Conservation (phyloP, 1,140 invertebrate species). For the Eurytemora carolleeae region DNA sequence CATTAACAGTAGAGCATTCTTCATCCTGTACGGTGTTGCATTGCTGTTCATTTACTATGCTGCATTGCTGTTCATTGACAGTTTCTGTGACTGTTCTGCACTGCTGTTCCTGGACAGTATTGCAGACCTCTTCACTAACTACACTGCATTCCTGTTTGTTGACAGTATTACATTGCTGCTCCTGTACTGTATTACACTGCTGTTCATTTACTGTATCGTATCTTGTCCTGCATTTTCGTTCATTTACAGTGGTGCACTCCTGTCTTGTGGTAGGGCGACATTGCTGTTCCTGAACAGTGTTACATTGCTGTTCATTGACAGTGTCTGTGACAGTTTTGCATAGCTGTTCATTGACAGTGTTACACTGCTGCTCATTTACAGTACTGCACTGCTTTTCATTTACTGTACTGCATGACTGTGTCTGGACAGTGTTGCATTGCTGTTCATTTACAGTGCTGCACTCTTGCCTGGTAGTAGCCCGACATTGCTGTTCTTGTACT, state of each 20-base stretch:
- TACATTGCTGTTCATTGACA: constrained; percentile 13
- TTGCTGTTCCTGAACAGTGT: too few relatives aligned
- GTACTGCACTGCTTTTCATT: constrained; percentile 3
- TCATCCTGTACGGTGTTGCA: not conserved
- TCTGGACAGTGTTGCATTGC: constrained; percentile 6
- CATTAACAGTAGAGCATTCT: constrained; percentile 11
- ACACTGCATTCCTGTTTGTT: too few relatives aligned
- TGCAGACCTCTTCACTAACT: constrained; percentile 9
- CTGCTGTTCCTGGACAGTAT: constrained; percentile 8
- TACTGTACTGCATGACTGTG: constrained; percentile 5
- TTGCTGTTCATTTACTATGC: too few relatives aligned
- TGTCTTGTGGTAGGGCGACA: too few relatives aligned
- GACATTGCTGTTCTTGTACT: constrained; percentile 11
- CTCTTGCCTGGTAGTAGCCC: not conserved
- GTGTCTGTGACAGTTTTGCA: constrained; percentile 9
- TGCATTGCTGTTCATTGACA: constrained; percentile 5
- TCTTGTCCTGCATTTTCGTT: too few relatives aligned
- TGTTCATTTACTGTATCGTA: too few relatives aligned
- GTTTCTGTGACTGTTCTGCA: too few relatives aligned
- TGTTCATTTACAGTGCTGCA: too few relatives aligned
- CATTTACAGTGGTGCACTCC: too few relatives aligned
- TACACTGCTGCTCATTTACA: constrained; percentile 8
- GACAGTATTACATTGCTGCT: constrained; percentile 10
- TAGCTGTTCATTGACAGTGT: constrained; percentile 3
- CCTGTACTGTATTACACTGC: constrained; percentile 7